A percentile compares a stretch with the other conserved stretches of the same genome.
phyloP scores from a whole-genome alignment of 2,888 invertebrate genomes.

The Drosophila bunnanda region DNA sequence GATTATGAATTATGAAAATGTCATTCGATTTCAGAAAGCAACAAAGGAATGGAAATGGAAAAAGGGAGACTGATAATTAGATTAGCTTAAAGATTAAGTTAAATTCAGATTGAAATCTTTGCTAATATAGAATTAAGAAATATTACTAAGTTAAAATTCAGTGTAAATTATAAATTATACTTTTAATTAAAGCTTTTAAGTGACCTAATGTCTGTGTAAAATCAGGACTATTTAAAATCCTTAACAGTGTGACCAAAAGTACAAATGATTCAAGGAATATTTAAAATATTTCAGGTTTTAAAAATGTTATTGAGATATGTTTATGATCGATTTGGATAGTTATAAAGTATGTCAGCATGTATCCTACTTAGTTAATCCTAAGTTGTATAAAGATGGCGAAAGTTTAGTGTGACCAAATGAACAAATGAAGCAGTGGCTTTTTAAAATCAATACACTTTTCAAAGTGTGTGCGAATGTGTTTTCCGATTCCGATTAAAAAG shows the following conservation, averaged over 20 bases:
- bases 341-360: no score
- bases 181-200: background rate
- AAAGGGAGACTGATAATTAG: background rate
- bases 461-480: slow-evolving; percentile 3
- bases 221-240: no score
- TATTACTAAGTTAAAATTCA: no score
- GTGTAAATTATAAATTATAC: background rate
- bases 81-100: background rate
- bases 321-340: no score
- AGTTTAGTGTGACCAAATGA: background rate
- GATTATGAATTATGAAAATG: slow-evolving; percentile 52
- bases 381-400: no score
- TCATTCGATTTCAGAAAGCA: slow-evolving; percentile 9
- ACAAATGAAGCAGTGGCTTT: background rate
- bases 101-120: no score
- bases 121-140: no score
- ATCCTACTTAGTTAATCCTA: background rate
- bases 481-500: slow-evolving; percentile 61
- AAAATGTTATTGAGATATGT: no score
- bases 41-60: background rate
- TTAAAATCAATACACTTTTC: background rate
- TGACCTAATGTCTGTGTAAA: no score
- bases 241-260: background rate
- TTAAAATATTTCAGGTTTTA: no score
- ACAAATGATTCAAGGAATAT: no score